A percentile compares a stretch with the other conserved stretches of the same genome.
phyloP scores from a whole-genome alignment of 2,888 invertebrate genomes.

The Spodoptera exigua region DNA sequence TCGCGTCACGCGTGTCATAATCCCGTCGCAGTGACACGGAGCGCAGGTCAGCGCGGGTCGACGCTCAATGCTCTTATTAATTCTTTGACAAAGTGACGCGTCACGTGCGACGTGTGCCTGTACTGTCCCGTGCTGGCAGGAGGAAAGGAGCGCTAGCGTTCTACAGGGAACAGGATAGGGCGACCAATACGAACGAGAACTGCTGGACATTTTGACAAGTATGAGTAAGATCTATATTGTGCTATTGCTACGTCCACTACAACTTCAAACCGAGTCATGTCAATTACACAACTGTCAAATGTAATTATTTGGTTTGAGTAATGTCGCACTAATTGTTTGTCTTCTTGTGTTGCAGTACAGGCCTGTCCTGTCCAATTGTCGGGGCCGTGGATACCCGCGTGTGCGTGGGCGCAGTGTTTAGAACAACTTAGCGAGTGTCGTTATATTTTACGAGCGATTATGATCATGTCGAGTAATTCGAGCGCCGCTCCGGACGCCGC shows the following conservation, averaged over 20 bases:
- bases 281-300: no score
- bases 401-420: constrained; percentile 40
- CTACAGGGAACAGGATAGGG: no score
- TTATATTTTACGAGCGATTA: constrained; percentile 58
- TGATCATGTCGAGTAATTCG: constrained; percentile 54
- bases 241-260: no score
- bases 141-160: no score
- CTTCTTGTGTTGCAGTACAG: no score
- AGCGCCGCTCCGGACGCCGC: constrained; percentile 23
- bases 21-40: constrained; percentile 28
- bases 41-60: constrained; percentile 39
- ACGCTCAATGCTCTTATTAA: constrained; percentile 50
- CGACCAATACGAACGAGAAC: no score
- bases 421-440: constrained; percentile 45
- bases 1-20: constrained; percentile 20
- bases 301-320: no score
- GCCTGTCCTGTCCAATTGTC: not conserved
- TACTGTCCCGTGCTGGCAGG: no score
- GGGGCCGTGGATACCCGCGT: not conserved
- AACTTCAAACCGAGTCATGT: no score
- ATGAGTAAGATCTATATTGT: no score
- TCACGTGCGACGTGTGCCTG: constrained; percentile 1
- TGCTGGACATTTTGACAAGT: no score
- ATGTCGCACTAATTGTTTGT: no score
- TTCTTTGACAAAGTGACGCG: constrained; percentile 50